Evolutionary conservation across 1,140 invertebrate species (phyloP), one percentile per base, ranked within the genome.

Genomic region (Zaprionus vittiger): DNA sequence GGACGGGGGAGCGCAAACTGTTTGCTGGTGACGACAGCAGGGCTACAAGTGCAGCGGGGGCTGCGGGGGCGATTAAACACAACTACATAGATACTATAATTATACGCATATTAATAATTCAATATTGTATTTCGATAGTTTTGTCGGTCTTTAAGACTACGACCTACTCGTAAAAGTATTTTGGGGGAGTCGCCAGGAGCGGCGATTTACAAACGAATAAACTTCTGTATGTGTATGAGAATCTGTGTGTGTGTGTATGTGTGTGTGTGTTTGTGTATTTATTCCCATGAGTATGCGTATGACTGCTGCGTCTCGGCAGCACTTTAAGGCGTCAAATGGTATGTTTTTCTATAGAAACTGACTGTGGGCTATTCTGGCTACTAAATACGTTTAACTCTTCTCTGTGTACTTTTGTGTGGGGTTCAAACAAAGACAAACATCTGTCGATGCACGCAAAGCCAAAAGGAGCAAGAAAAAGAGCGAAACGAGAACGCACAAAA

Each of bases 1-100:
- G 44, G 37, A 67, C 71, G 63, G 64, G n/a, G 68, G 73, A 72
- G 47, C 69, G 69, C 63, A 56, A 61, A 37, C 49, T 68, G 24
- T 72, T 60, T 44, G 22, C 37, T 26, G 31, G 68, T 76, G 73
- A 76, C 37, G 37, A 62, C 73, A 61, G 69, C 63, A 65, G 37
- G 69, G 57, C 69, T 66, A 73, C 62, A 20, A 28, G 69, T 77
- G 69, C 74, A 77, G 74, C 74, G 69, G 75, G 70, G 70, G 70
- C 70, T 73, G 70, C 70, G 54, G 69, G 76, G 76, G 47, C 84
- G 75, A 82, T 82, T 67, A 84, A 89, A 87, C 83, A 84, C 67
- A 87, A 79, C 83, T 87, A 87, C 41, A 47, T 47, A 47, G 69
- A 57, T 84, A 79, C 81, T 84, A 80, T 54, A 70, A 49, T 68